Conservation (phyloP, 2,888 invertebrate species). For the Calliopum simillimum region DNA sequence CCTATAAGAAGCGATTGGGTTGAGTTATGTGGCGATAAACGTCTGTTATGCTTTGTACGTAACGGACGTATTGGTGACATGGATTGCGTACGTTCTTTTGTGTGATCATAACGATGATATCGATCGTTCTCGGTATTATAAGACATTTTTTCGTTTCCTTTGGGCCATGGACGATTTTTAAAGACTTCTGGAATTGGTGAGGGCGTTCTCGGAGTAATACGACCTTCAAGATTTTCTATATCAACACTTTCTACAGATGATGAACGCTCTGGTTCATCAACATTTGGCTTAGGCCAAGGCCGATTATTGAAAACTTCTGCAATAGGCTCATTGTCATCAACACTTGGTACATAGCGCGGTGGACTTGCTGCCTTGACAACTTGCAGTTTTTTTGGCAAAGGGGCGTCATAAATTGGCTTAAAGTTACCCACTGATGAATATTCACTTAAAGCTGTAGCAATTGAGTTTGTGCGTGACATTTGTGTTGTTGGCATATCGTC, state of each 20-base stretch:
- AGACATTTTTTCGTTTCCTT: not conserved
- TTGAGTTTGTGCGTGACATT: conserved; percentile 59
- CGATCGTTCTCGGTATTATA: too few relatives aligned
- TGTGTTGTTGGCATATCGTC: conserved; percentile 47
- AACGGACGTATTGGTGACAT: not conserved
- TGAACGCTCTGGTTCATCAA: conserved; percentile 29
- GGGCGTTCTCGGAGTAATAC: not conserved
- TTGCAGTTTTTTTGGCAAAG: conserved; percentile 58
- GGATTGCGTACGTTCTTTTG: too few relatives aligned
- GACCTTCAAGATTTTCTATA: conserved; percentile 29
- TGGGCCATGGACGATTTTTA: conserved; percentile 58
- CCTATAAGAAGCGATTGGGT: conserved; percentile 15
- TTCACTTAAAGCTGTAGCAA: conserved; percentile 55
- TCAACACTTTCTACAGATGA: conserved; percentile 33
- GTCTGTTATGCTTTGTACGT: not conserved
- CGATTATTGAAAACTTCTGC: conserved; percentile 57
- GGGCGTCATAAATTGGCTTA: conserved; percentile 54
- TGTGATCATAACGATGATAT: too few relatives aligned
- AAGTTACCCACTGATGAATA: conserved; percentile 53
- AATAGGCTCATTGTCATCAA: conserved; percentile 46
- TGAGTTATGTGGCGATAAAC: conserved; percentile 1
- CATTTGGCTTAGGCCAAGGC: conserved; percentile 55
- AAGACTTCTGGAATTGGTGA: conserved; percentile 42
- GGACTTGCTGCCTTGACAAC: conserved; percentile 51
- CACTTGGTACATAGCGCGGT: conserved; percentile 51